Evolutionary conservation across 2,113 vertebrate species (phyloP).

Genomic region (Tetrax tetrax): DNA sequence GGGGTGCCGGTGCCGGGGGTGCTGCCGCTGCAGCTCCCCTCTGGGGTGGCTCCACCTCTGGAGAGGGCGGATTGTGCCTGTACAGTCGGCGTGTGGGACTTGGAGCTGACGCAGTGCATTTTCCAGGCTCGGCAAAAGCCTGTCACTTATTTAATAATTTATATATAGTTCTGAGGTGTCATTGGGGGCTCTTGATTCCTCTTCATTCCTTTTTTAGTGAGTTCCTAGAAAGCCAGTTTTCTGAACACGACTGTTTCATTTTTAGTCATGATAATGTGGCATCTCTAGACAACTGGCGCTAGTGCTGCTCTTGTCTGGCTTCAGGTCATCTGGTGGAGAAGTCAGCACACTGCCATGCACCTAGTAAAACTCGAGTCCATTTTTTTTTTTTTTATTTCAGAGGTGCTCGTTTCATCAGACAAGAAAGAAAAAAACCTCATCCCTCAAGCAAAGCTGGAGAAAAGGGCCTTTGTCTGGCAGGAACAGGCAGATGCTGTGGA

Average conservation of each 20-base stretch:
- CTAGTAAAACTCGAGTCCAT: neutral
- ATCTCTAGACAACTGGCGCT: neutral
- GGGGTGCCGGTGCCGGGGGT: neutral
- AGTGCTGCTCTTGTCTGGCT: neutral
- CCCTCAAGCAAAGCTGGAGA: neutral
- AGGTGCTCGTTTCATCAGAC: neutral
- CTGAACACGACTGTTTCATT: neutral
- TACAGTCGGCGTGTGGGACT: accelerated
- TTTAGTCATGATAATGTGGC: neutral
- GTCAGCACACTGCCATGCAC: neutral
- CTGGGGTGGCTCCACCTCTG: neutral
- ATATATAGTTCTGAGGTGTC: neutral
- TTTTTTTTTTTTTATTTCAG: neutral
- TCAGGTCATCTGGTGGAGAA: neutral
- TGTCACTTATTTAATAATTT: neutral
- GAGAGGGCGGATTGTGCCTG: neutral
- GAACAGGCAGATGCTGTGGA: neutral
- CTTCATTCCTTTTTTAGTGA: neutral
- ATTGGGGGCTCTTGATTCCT: neutral
- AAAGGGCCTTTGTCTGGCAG: conserved; percentile 30
- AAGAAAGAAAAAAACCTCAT: neutral
- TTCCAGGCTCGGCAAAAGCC: neutral
- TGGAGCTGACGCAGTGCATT: neutral
- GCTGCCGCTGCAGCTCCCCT: neutral
- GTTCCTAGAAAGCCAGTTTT: neutral